Conservation (phyloP, 2,888 invertebrate genomes). For the Metacarcinus magister region DNA sequence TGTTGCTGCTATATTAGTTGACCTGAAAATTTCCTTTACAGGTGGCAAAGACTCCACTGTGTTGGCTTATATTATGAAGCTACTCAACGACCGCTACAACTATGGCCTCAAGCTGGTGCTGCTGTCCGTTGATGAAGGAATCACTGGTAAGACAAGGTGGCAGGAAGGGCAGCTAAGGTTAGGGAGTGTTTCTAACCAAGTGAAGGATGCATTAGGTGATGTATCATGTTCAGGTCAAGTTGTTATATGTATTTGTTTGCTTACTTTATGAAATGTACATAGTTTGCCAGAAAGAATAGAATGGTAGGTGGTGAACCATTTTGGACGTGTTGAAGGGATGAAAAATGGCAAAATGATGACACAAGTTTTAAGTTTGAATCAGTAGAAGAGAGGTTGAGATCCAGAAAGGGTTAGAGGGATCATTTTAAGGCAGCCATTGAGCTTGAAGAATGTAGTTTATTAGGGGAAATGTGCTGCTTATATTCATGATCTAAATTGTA, state of each 20-base stretch:
- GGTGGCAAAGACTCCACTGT: slow-evolving; percentile 99
- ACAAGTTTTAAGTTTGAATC: too few species aligned
- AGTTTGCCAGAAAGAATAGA: not conserved
- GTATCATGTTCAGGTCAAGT: not conserved
- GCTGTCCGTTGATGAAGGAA: slow-evolving; percentile 99
- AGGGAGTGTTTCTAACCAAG: not conserved
- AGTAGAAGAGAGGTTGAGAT: too few species aligned
- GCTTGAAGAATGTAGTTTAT: too few species aligned
- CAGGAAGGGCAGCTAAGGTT: not conserved
- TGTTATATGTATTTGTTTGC: not conserved
- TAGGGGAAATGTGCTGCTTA: too few species aligned
- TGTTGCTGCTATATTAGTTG: not conserved
- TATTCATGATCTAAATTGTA: too few species aligned
- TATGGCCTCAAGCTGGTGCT: slow-evolving; percentile 96
- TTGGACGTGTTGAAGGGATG: too few species aligned
- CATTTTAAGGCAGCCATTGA: too few species aligned
- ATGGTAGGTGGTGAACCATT: not conserved
- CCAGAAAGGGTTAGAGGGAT: too few species aligned
- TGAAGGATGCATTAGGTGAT: not conserved
- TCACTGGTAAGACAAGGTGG: slow-evolving; percentile 87
- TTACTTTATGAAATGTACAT: not conserved
- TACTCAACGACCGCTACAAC: slow-evolving; percentile 94
- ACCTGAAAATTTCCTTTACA: slow-evolving; percentile 35
- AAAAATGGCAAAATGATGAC: too few species aligned
- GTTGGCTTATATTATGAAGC: slow-evolving; percentile 95